phyloP scores from a whole-genome alignment of 2,888 invertebrate species.

The Clepsis dumicolana region DNA sequence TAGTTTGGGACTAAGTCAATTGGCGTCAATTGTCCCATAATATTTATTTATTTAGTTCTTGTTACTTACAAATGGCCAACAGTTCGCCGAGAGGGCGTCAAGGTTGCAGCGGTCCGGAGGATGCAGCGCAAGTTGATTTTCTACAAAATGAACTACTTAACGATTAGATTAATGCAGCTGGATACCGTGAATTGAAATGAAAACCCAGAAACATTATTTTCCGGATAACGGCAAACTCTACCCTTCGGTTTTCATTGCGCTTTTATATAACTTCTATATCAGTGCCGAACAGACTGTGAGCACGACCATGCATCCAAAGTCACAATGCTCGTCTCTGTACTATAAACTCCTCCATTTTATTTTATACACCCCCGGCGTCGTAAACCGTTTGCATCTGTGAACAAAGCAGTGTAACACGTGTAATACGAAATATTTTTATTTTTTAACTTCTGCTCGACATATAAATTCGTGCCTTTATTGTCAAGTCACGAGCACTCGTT shows the following conservation, averaged over 20 bases:
- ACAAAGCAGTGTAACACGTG: slow-evolving; percentile 26
- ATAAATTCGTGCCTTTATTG: not conserved
- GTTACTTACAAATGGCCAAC: too few relatives aligned
- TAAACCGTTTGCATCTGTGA: slow-evolving; percentile 38
- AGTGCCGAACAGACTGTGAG: not conserved
- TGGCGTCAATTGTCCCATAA: too few relatives aligned
- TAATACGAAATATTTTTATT: not conserved
- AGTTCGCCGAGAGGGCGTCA: too few relatives aligned
- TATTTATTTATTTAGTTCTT: too few relatives aligned
- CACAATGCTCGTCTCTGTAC: slow-evolving; percentile 17
- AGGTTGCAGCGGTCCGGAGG: too few relatives aligned
- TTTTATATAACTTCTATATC: not conserved
- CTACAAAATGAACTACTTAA: too few relatives aligned
- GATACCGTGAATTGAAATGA: too few relatives aligned
- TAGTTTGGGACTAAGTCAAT: too few relatives aligned
- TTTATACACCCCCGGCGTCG: slow-evolving; percentile 23
- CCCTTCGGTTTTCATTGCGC: not conserved
- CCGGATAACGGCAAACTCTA: too few relatives aligned
- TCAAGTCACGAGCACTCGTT: not conserved
- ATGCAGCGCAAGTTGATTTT: too few relatives aligned
- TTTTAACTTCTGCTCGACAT: not conserved
- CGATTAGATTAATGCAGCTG: too few relatives aligned
- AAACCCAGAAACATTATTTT: too few relatives aligned
- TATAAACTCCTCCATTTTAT: slow-evolving; percentile 31
- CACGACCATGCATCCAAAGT: not conserved